Base-by-base conservation (phyloP, 2,888 invertebrate genomes). In the Drosophila dives region DNA sequence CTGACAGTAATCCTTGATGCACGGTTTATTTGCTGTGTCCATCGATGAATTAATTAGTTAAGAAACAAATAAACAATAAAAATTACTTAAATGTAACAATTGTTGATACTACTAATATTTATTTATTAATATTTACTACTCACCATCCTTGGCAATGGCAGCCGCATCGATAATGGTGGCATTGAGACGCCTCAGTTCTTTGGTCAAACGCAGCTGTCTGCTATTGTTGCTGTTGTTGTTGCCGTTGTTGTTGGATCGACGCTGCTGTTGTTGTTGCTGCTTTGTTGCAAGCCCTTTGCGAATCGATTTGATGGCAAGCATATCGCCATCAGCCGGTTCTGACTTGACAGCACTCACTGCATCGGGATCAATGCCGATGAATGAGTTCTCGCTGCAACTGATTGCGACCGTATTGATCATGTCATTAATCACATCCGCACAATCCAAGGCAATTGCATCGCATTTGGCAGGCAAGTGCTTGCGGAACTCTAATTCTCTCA, bases 371-470 rank as follows among this genome's bases (percentile, higher is more conserved):
- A 64, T 64, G 58, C 72, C 83, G 2, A 89, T 83, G 71, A 95
- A 92, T 3, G 93, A 92, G 83, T 95, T 94, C 90, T 95, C 94
- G 67, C 94, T 93, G 83, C 95, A 93, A 81, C 94, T 94, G 45
- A 95, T 94, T 88, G 95, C 95, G 38, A 95, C 94, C n/a, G 94
- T 94, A 77, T 94, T 93, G 62, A 96, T 91, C 82, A 96, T 94
- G 71, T 94, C 93, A 36, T 93, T 90, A 51, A 95, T 77, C 33
- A 95, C 83, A 49, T 93, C 91, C 10, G 92, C 92, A 88, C 93
- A 91, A 40, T 78, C 75, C n/a, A 84, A 65, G 0, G 75, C 32
- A 11, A 72, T 63, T 40, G 85, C 64, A 20, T 69, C 73, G 0
- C 82, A 64, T 26, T 75, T 65, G 1, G 85, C 33, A 23, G 85